Percentiles rank a stretch among this genome's conserved stretches.
Evolutionary conservation across 2,113 vertebrate species (phyloP).

Genomic region (Muntiacus muntjak): DNA sequence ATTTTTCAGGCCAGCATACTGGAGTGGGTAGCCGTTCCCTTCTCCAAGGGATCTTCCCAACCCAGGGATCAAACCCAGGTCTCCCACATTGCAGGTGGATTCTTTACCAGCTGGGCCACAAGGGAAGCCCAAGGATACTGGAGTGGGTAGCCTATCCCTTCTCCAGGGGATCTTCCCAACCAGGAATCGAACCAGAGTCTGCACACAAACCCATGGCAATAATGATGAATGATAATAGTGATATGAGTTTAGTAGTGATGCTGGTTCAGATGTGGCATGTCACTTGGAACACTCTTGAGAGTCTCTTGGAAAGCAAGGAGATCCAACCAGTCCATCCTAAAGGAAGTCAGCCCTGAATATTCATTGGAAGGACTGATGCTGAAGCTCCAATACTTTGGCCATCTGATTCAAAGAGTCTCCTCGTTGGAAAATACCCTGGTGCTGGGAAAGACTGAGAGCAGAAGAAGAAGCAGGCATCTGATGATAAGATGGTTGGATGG

Average conservation of each 20-base stretch:
- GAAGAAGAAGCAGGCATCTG: background rate
- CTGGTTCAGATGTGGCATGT: background rate
- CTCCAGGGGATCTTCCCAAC: background rate
- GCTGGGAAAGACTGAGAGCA: background rate
- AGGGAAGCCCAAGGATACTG: background rate
- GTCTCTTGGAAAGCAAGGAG: background rate
- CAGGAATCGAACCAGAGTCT: background rate
- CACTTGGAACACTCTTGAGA: background rate
- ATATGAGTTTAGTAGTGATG: background rate
- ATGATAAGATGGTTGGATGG: background rate
- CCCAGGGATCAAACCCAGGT: background rate
- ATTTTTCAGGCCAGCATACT: background rate
- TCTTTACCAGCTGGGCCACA: background rate
- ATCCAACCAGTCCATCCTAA: background rate
- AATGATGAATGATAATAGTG: background rate
- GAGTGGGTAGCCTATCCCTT: background rate
- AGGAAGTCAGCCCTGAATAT: background rate
- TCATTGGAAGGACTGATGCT: background rate
- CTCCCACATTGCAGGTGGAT: rapidly evolving
- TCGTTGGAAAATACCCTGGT: background rate
- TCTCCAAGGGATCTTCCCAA: background rate
- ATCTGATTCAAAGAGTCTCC: background rate
- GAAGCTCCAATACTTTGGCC: background rate
- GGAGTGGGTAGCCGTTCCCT: background rate
- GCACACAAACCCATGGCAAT: background rate